phyloP scores from a whole-genome alignment of 2,113 vertebrate species.

The Bostrychus sinensis region DNA sequence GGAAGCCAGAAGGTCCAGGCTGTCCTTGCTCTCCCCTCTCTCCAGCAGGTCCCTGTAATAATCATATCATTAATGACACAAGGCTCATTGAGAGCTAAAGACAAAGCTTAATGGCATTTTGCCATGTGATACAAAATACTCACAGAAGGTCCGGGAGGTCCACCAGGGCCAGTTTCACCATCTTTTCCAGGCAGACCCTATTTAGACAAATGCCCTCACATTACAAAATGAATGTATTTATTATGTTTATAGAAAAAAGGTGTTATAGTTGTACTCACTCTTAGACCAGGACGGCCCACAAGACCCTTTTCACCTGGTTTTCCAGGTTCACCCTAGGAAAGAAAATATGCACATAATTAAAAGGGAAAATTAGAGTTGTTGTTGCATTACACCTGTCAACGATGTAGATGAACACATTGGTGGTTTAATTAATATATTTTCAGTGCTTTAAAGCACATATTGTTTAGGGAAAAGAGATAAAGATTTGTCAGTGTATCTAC shows the following conservation, averaged over 20 bases:
- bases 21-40: slow-evolving; percentile 97
- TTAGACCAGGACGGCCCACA: slow-evolving; percentile 87
- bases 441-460: too few relatives aligned
- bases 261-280: slow-evolving; percentile 80
- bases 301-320: slow-evolving; percentile 96
- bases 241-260: neutral
- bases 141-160: slow-evolving; percentile 89
- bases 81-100: neutral
- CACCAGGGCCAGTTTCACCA: slow-evolving; percentile 91
- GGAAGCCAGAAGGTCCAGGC: slow-evolving; percentile 93
- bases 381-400: neutral
- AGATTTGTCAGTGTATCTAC: too few relatives aligned
- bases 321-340: slow-evolving; percentile 88
- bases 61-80: slow-evolving; percentile 14
- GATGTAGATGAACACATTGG: neutral
- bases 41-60: slow-evolving; percentile 86
- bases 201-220: slow-evolving; percentile 34
- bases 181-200: slow-evolving; percentile 97
- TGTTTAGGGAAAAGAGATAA: too few relatives aligned
- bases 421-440: neutral
- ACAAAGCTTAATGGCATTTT: neutral
- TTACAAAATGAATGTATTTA: neutral
- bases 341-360: slow-evolving; percentile 17
- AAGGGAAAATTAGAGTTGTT: neutral
- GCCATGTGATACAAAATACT: slow-evolving; percentile 68